A percentile compares a stretch with the other conserved stretches of the same genome.
phyloP scores from a whole-genome alignment of 1,140 invertebrate species.

The Mya arenaria region DNA sequence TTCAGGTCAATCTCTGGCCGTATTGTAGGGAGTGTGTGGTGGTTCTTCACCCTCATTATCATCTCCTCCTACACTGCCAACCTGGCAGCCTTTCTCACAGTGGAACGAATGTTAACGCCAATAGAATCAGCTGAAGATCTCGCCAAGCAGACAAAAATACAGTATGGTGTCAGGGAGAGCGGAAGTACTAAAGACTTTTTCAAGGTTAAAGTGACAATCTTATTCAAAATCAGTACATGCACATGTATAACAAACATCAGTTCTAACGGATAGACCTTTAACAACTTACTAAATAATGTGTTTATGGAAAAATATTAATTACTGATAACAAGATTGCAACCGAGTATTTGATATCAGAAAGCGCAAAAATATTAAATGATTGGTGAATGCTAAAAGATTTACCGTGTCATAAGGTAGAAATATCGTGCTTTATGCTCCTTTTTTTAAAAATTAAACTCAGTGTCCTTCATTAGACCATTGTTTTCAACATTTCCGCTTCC shows the following conservation, averaged over 20 bases:
- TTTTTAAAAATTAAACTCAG: no score
- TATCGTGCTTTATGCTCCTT: no score
- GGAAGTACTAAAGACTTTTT: conserved; percentile 79
- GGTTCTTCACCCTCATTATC: conserved; percentile 80
- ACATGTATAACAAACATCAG: neutral
- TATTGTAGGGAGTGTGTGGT: conserved; percentile 80
- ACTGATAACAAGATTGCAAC: no score
- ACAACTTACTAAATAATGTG: no score
- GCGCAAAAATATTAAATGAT: no score
- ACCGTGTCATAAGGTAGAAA: no score
- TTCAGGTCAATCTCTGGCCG: conserved; percentile 79
- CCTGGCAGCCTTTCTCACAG: conserved; percentile 80
- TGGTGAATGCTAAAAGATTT: no score
- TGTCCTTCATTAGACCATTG: no score
- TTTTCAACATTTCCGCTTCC: no score
- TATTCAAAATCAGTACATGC: neutral
- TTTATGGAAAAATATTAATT: no score
- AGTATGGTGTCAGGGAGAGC: conserved; percentile 74
- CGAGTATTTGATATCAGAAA: no score
- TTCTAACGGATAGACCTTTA: no score
- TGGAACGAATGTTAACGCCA: conserved; percentile 78
- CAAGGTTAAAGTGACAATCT: conserved; percentile 72
- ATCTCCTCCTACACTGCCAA: conserved; percentile 81
- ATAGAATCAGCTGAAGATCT: conserved; percentile 79
- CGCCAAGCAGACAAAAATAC: conserved; percentile 79